These are phyloP conservation scores for Hycleus phaleratus DNA, from an alignment of 1,140 invertebrate species.

Conservation along the genomic window DNA sequence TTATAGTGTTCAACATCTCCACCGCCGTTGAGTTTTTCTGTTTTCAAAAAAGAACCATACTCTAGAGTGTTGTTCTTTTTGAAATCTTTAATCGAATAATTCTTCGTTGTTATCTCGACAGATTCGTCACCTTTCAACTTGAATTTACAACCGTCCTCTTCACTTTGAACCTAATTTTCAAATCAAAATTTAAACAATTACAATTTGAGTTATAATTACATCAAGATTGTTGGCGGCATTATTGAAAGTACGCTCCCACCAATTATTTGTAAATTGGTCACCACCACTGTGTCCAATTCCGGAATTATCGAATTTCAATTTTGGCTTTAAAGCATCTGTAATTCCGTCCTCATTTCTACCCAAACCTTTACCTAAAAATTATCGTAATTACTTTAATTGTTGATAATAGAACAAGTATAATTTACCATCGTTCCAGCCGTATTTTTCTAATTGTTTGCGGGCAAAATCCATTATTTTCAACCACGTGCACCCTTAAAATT, in stretches of 20 bases:
- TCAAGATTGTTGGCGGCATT: slow-evolving; percentile 61
- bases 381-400: slow-evolving; percentile 1
- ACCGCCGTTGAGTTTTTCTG: slow-evolving; percentile 38
- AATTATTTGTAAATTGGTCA: slow-evolving; percentile 66
- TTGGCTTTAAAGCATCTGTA: slow-evolving; percentile 63
- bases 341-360: slow-evolving; percentile 72
- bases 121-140: slow-evolving; percentile 38
- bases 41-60: slow-evolving; percentile 51
- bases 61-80: slow-evolving; percentile 39
- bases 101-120: slow-evolving; percentile 45
- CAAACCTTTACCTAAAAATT: slow-evolving; percentile 63
- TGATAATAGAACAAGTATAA: neutral
- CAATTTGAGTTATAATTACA: slow-evolving; percentile 27
- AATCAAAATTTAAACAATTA: neutral
- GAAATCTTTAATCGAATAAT: slow-evolving; percentile 41
- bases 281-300: slow-evolving; percentile 69
- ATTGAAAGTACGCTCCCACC: slow-evolving; percentile 74
- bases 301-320: slow-evolving; percentile 64
- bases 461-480: slow-evolving; percentile 48
- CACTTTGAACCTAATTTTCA: slow-evolving; percentile 15
- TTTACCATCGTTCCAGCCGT: slow-evolving; percentile 61
- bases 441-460: slow-evolving; percentile 52
- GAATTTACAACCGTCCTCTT: slow-evolving; percentile 36
- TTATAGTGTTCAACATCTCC: slow-evolving; percentile 25
- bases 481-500: too few species aligned